phyloP scores from a whole-genome alignment of 2,797 vertebrate genomes.

The Coranthus polyacanthus region DNA sequence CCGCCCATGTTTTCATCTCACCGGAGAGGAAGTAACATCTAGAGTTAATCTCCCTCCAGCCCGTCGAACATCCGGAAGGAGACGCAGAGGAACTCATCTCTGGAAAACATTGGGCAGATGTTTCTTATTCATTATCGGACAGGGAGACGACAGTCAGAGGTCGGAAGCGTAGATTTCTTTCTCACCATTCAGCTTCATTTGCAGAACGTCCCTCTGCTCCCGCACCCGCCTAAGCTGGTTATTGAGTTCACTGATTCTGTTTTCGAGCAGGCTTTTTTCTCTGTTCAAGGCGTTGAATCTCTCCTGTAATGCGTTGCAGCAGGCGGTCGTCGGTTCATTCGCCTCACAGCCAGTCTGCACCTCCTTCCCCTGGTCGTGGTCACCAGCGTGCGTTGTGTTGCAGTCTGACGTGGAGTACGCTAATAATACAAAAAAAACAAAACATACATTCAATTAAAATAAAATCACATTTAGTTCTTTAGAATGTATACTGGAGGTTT shows the following conservation, averaged over 20 bases:
- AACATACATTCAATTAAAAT: not conserved
- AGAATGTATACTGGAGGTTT: not conserved
- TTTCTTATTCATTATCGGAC: too few species aligned
- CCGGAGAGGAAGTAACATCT: conserved; percentile 47
- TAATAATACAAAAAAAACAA: conserved; percentile 5
- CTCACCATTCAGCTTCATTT: not conserved
- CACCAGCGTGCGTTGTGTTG: not conserved
- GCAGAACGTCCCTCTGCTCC: conserved; percentile 11
- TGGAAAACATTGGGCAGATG: too few species aligned
- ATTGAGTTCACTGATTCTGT: conserved; percentile 5
- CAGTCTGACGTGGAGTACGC: not conserved
- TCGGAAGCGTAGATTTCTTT: not conserved
- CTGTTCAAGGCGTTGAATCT: conserved; percentile 11
- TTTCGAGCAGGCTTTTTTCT: conserved; percentile 8
- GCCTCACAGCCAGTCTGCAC: not conserved
- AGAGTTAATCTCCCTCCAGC: conserved; percentile 17
- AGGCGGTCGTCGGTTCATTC: rapidly evolving
- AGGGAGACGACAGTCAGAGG: too few species aligned
- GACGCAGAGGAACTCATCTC: not conserved
- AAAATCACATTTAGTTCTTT: too few species aligned
- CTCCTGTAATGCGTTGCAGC: conserved; percentile 9
- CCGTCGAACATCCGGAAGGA: conserved; percentile 9
- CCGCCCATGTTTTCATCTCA: not conserved
- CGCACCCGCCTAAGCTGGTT: rapidly evolving
- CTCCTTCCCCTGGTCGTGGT: not conserved